Evolutionary conservation across 2,797 vertebrate genomes (phyloP).

Genomic region (Tenualosa thibaudeaui): DNA sequence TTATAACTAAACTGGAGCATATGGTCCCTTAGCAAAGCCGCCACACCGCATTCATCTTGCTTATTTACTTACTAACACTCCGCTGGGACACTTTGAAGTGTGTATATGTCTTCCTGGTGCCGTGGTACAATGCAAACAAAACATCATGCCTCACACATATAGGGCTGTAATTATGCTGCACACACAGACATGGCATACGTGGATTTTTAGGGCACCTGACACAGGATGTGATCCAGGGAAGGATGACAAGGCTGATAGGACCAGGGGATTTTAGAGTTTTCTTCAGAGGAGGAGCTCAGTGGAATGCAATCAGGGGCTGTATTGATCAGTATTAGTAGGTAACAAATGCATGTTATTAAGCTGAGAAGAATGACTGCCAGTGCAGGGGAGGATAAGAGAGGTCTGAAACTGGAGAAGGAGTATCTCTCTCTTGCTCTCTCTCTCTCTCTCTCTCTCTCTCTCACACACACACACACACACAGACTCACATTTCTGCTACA

Average conservation of each 20-base stretch:
- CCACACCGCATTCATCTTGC: background rate
- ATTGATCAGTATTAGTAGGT: constrained; percentile 1
- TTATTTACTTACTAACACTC: background rate
- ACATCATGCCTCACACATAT: background rate
- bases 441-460: background rate
- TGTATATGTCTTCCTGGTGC: background rate
- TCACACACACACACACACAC: background rate
- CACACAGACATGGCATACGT: background rate
- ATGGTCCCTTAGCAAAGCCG: background rate
- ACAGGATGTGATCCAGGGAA: background rate
- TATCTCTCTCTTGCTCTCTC: background rate
- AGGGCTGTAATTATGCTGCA: background rate
- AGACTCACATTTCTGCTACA: background rate
- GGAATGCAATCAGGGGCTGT: constrained; percentile 23
- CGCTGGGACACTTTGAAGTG: background rate
- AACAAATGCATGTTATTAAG: constrained; percentile 17
- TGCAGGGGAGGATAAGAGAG: background rate
- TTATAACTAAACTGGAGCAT: background rate
- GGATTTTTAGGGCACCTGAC: background rate
- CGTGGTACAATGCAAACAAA: background rate
- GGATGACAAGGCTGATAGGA: background rate
- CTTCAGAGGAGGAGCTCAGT: background rate
- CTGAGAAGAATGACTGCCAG: background rate
- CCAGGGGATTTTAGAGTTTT: background rate
- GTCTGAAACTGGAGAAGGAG: background rate